phyloP scores from a whole-genome alignment of 2,797 vertebrate species.

The Anguilla marmorata region DNA sequence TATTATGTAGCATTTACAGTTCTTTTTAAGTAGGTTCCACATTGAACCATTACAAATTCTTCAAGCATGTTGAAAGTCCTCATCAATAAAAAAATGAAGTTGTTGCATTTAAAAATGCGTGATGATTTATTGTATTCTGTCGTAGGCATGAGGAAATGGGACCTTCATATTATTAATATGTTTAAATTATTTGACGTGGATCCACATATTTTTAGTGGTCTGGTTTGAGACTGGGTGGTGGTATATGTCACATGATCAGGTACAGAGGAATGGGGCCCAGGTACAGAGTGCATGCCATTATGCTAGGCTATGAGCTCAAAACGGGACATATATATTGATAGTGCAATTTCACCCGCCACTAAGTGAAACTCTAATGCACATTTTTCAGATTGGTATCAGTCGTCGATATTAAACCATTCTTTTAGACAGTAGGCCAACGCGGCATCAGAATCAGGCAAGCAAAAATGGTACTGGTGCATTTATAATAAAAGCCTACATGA shows the following conservation, averaged over 20 bases:
- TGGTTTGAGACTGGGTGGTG: not conserved
- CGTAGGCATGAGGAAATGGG: not conserved
- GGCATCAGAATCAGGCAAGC: not conserved
- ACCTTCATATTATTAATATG: not conserved
- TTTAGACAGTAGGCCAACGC: not conserved
- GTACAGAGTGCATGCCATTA: not conserved
- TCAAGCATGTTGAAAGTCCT: not conserved
- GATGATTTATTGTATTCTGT: not conserved
- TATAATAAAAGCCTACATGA: not conserved
- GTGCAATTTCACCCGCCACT: too few relatives aligned
- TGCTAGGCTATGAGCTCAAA: not conserved
- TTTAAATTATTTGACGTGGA: not conserved
- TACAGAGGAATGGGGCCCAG: too few relatives aligned
- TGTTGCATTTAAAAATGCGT: not conserved
- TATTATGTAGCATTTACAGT: not conserved
- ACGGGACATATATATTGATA: not conserved
- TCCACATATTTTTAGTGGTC: not conserved
- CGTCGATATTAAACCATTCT: not conserved
- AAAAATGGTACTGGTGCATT: not conserved
- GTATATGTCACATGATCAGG: too few relatives aligned
- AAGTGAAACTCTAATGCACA: too few relatives aligned
- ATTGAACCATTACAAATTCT: not conserved
- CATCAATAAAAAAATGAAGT: not conserved
- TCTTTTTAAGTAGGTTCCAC: not conserved
- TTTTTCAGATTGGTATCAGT: not conserved